Base-by-base conservation (phyloP, 2,113 vertebrate species). In the Phoxinus phoxinus region DNA sequence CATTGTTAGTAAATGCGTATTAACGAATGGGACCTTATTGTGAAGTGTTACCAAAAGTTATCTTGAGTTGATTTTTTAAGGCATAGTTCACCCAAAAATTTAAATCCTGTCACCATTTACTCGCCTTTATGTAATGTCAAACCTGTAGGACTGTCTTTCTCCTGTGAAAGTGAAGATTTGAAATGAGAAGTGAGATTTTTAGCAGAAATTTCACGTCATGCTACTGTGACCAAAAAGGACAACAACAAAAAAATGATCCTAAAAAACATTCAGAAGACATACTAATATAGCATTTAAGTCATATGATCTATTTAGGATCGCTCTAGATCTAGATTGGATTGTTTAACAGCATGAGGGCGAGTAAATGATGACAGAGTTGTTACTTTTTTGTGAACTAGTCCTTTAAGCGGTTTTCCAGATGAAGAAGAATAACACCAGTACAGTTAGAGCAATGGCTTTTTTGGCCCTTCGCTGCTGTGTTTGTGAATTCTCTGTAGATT, bases 401-500 rank as follows among this genome's bases (percentile, higher is more conserved):
- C 58, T 63, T 44, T 58, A 15, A 80, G 3, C 1, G 51, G 37
- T 67, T 13, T 69, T 63, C 35, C 44, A 17, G 19, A n/a, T n/a
- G n/a, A 67, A 48, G 9, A 80, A 46, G 13, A 44, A 48, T 30
- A 67, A 53, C 46, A 75, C 10, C 5, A 25, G 3, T 44, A 19
- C 15, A 46, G 25, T 67, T 51, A 4, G 13, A 1, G 19, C 27
- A 5, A n/a, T 46, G 0, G 11, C 27, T 27, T 48, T 44, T 51
- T 25, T 35, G 23, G 61, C 41, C 59, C 27, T 56, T 71, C 1
- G 3, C 65, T 56, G 30, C 21, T 56, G 25, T 56, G 21, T 37
- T 71, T 23, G 12, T 58, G 21, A 59, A 51, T 35, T 46, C 32
- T 59, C 71, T 63, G 48, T 59, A 71, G 61, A 71, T 69, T 77